Conservation (phyloP, 1,140 invertebrate genomes). For the Liolophura sinensis region DNA sequence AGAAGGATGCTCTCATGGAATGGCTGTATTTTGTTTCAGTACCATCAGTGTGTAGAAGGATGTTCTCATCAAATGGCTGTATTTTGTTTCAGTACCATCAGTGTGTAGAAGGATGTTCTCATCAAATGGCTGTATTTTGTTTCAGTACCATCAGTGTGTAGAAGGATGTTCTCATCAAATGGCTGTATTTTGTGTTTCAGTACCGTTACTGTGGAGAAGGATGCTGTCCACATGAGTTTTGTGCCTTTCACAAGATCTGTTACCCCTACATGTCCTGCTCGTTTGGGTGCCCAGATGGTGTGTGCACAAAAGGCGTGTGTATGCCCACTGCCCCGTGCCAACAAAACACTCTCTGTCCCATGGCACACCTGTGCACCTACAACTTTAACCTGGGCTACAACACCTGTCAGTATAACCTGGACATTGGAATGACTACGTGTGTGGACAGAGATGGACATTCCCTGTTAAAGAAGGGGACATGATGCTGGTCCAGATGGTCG, state of each 20-base stretch:
- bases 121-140: no score
- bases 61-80: no score
- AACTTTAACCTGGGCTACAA: constrained; percentile 49
- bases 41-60: no score
- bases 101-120: no score
- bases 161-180: no score
- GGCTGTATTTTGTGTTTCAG: constrained; percentile 27
- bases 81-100: no score
- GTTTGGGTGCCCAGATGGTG: constrained; percentile 48
- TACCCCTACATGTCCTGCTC: constrained; percentile 48
- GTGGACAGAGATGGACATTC: constrained; percentile 61
- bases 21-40: no score
- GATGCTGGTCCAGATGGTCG: no score
- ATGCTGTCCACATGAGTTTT: constrained; percentile 49
- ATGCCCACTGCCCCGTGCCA: constrained; percentile 40
- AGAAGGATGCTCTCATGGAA: no score
- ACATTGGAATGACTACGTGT: constrained; percentile 64
- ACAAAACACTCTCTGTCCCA: constrained; percentile 25
- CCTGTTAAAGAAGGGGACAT: no score
- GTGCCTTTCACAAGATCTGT: constrained; percentile 46
- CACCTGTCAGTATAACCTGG: constrained; percentile 49
- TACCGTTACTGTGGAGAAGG: constrained; percentile 43
- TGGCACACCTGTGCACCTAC: constrained; percentile 33
- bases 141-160: no score
- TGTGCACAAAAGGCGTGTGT: constrained; percentile 40